A percentile compares a stretch with the other conserved stretches of the same genome.
These are phyloP conservation scores for Polydrusus cervinus DNA, from an alignment of 2,888 invertebrate species.

Conservation along the genomic window DNA sequence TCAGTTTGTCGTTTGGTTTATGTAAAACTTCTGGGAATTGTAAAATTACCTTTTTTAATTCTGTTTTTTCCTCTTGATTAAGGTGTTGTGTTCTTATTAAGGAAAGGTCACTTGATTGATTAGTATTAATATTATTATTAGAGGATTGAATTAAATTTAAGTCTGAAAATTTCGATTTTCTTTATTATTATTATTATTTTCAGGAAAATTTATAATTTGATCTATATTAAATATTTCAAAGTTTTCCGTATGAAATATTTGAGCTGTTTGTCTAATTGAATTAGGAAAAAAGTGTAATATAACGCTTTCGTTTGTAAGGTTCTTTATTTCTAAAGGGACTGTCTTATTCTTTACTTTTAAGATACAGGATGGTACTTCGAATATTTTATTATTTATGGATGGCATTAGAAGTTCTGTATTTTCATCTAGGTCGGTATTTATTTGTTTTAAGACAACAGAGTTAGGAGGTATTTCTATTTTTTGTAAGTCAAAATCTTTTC, in stretches of 20 bases:
- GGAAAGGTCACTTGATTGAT: not conserved
- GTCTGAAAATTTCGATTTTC: not conserved
- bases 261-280: slow-evolving; percentile 14
- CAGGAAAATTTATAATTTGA: not conserved
- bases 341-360: slow-evolving; percentile 20
- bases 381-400: slow-evolving; percentile 10
- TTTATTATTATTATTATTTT: not conserved
- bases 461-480: slow-evolving; percentile 18
- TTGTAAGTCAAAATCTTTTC: slow-evolving; percentile 12
- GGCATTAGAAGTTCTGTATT: slow-evolving; percentile 20
- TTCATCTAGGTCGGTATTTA: not conserved
- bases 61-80: too few relatives aligned
- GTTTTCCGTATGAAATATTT: not conserved
- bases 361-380: slow-evolving; percentile 6
- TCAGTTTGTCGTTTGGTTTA: too few relatives aligned
- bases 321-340: slow-evolving; percentile 17
- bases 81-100: too few relatives aligned
- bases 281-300: not conserved
- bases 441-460: slow-evolving; percentile 15
- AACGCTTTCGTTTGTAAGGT: not conserved
- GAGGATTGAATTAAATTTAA: not conserved
- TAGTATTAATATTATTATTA: not conserved
- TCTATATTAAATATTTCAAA: slow-evolving; percentile 19
- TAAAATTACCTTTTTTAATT: too few relatives aligned
- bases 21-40: too few relatives aligned